Evolutionary conservation across 2,888 invertebrate species (phyloP).

Genomic region (Amblyteles armatorius): DNA sequence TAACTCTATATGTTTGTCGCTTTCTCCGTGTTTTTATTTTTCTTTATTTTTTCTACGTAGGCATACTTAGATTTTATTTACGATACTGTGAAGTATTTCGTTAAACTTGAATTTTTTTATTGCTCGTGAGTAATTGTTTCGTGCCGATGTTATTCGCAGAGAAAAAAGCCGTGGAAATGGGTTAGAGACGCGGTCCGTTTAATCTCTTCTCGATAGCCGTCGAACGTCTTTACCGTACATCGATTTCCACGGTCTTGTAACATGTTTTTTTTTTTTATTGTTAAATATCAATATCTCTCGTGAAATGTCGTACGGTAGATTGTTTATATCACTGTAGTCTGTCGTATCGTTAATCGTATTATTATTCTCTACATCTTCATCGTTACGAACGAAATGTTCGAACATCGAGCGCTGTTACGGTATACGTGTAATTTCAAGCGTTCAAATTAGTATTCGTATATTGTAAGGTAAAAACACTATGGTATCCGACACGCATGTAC

Average conservation of each 20-base stretch:
- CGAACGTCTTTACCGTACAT: not conserved
- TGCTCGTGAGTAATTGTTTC: no score
- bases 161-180: constrained; percentile 37
- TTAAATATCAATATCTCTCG: constrained; percentile 2
- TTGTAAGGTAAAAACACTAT: constrained; percentile 3
- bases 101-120: no score
- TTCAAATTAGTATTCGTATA: not conserved
- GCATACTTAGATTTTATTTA: constrained; percentile 3
- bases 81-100: no score
- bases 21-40: not conserved
- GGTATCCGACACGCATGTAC: no score
- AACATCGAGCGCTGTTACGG: not conserved
- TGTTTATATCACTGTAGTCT: no score
- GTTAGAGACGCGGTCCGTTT: constrained; percentile 27
- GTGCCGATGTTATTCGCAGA: no score
- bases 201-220: constrained; percentile 42
- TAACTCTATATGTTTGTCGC: not conserved
- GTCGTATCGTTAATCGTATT: constrained; percentile 3
- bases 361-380: not conserved
- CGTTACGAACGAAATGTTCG: not conserved
- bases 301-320: constrained; percentile 34
- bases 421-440: not conserved
- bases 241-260: constrained; percentile 38
- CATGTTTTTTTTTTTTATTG: not conserved
- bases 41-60: not conserved